These are phyloP conservation scores for Eumaeus atala DNA, from an alignment of 1,140 invertebrate species.

Conservation along the genomic window DNA sequence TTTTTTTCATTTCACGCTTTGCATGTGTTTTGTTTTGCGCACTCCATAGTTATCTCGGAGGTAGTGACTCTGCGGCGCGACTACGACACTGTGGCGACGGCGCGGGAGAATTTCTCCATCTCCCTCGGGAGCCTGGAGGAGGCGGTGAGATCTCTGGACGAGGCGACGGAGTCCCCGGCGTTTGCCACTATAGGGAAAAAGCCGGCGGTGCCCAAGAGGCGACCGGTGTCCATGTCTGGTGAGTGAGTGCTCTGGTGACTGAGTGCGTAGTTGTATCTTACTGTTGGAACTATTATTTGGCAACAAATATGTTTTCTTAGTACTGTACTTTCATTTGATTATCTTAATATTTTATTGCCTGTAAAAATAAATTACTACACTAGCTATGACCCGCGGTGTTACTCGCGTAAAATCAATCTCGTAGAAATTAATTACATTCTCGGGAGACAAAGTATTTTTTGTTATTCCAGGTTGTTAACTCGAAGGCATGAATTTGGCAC, in stretches of 20 bases:
- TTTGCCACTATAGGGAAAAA: constrained; percentile 70
- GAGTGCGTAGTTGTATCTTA: too few relatives aligned
- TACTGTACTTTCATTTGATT: too few relatives aligned
- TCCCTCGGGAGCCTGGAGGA: constrained; percentile 68
- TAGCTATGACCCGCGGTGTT: too few relatives aligned
- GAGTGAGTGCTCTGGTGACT: constrained; percentile 12
- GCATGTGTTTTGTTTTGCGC: constrained; percentile 44
- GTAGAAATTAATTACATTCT: too few relatives aligned
- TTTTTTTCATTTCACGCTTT: constrained; percentile 38
- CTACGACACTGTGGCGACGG: constrained; percentile 49
- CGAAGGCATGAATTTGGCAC: too few relatives aligned
- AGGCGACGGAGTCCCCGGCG: constrained; percentile 43
- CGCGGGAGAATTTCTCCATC: constrained; percentile 58
- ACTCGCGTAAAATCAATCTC: too few relatives aligned
- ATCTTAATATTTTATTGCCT: too few relatives aligned
- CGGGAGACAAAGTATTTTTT: too few relatives aligned
- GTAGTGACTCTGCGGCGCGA: constrained; percentile 59
- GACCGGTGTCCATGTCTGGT: constrained; percentile 74
- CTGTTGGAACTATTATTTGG: too few relatives aligned
- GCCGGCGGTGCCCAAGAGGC: constrained; percentile 68
- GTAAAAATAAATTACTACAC: too few relatives aligned
- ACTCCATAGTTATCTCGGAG: constrained; percentile 48
- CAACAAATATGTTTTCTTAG: too few relatives aligned
- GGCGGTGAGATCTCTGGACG: constrained; percentile 57
- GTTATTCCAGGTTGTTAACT: too few relatives aligned